A percentile compares a stretch with the other conserved stretches of the same genome.
Conservation (phyloP, 2,797 vertebrate species). For the Echeneis naucrates region DNA sequence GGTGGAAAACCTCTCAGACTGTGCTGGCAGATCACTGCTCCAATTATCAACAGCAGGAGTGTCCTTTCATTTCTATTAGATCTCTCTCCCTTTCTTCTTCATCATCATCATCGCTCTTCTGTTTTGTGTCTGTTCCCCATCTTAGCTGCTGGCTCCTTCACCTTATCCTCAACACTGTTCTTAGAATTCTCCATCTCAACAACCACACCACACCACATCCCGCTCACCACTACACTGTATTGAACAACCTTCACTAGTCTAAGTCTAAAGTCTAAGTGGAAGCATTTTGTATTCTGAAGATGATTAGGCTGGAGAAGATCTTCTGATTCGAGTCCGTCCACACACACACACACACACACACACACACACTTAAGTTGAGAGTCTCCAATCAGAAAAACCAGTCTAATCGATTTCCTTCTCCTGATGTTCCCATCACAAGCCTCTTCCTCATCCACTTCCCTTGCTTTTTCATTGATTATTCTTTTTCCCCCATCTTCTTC, state of each 20-base stretch:
- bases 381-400: constrained; percentile 58
- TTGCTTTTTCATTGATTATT: constrained; percentile 56
- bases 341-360: constrained; percentile 23
- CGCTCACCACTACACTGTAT: constrained; percentile 19
- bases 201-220: constrained; percentile 29
- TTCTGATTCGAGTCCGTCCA: constrained; percentile 51
- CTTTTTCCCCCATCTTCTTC: constrained; percentile 23
- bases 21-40: constrained; percentile 70
- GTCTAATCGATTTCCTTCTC: constrained; percentile 63
- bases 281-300: constrained; percentile 42
- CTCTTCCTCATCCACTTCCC: constrained; percentile 38
- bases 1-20: constrained; percentile 75
- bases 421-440: constrained; percentile 40
- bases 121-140: constrained; percentile 50
- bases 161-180: constrained; percentile 56
- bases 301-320: constrained; percentile 54
- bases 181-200: constrained; percentile 58
- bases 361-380: constrained; percentile 37
- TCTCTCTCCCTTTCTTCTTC: constrained; percentile 63
- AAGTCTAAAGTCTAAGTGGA: too few relatives aligned
- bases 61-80: constrained; percentile 74
- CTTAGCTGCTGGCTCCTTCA: constrained; percentile 55
- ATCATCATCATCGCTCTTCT: constrained; percentile 40
- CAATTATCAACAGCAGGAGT: constrained; percentile 80
- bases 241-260: too few relatives aligned